Percentiles rank a stretch among this genome's conserved stretches.
These are phyloP conservation scores for Octodonta nipae DNA, from an alignment of 2,888 invertebrate species.

Conservation along the genomic window DNA sequence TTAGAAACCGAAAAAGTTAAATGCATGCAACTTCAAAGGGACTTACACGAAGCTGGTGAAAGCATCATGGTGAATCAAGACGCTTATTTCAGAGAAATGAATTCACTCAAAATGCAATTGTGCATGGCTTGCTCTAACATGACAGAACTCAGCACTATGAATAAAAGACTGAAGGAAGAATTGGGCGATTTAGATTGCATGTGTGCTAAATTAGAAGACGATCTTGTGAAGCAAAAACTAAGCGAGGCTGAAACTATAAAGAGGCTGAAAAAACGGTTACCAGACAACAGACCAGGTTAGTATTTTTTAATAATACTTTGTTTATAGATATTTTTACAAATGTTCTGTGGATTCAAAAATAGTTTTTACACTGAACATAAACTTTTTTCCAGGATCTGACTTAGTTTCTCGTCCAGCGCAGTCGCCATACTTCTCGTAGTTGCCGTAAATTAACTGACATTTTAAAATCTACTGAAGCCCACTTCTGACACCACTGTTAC, in stretches of 20 bases:
- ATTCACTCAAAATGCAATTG: conserved; percentile 25
- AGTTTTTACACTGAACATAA: too few relatives aligned
- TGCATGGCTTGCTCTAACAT: conserved; percentile 24
- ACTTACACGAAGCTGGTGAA: conserved; percentile 20
- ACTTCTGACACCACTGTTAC: too few relatives aligned
- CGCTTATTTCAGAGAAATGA: conserved; percentile 21
- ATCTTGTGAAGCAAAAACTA: conserved; percentile 31
- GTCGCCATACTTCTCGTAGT: too few relatives aligned
- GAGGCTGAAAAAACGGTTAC: conserved; percentile 15
- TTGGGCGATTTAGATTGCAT: conserved; percentile 21
- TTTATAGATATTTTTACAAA: too few relatives aligned
- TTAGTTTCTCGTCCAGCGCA: too few relatives aligned
- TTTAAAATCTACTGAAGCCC: too few relatives aligned
- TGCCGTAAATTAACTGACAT: too few relatives aligned
- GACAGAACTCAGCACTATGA: conserved; percentile 23
- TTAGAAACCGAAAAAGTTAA: conserved; percentile 21
- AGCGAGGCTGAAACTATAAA: conserved; percentile 30
- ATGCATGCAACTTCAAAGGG: conserved; percentile 23
- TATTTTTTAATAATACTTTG: too few relatives aligned
- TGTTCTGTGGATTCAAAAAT: too few relatives aligned
- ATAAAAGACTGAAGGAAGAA: conserved; percentile 25
- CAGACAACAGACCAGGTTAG: too few relatives aligned
- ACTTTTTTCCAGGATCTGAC: too few relatives aligned
- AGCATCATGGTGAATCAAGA: conserved; percentile 19
- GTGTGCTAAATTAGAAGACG: conserved; percentile 27